phyloP scores from a whole-genome alignment of 2,797 vertebrate genomes.

The Halcyon smyrnensis region DNA sequence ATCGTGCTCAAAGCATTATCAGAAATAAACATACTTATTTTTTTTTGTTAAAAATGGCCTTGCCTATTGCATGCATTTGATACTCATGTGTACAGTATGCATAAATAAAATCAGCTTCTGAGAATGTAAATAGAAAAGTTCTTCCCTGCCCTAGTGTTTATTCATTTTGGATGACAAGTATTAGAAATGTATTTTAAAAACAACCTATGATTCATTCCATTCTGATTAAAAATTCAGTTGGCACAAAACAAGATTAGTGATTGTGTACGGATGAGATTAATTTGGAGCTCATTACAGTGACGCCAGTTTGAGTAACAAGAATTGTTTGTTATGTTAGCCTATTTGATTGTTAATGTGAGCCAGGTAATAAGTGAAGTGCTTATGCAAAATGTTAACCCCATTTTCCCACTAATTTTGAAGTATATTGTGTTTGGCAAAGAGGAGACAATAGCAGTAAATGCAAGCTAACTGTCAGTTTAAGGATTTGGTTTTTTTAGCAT shows the following conservation, averaged over 20 bases:
- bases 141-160: conserved; percentile 38
- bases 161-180: conserved; percentile 54
- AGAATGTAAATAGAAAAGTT: conserved; percentile 52
- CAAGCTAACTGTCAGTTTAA: not conserved
- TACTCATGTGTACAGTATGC: not conserved
- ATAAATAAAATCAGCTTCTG: conserved; percentile 29
- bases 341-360: conserved; percentile 56
- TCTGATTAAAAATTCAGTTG: conserved; percentile 66
- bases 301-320: conserved; percentile 65
- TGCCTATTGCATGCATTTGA: not conserved
- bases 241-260: conserved; percentile 58
- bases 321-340: conserved; percentile 68
- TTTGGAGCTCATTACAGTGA: conserved; percentile 68
- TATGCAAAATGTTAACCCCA: conserved; percentile 45
- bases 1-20: not conserved
- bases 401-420: conserved; percentile 12
- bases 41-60: not conserved
- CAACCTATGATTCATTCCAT: conserved; percentile 58
- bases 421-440: not conserved
- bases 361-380: conserved; percentile 44
- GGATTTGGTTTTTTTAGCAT: not conserved
- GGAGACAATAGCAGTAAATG: not conserved
- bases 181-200: conserved; percentile 70
- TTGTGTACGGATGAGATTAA: conserved; percentile 68
- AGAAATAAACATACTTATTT: not conserved